Conservation (phyloP, 2,113 vertebrate genomes). For the Cromileptes altivelis region DNA sequence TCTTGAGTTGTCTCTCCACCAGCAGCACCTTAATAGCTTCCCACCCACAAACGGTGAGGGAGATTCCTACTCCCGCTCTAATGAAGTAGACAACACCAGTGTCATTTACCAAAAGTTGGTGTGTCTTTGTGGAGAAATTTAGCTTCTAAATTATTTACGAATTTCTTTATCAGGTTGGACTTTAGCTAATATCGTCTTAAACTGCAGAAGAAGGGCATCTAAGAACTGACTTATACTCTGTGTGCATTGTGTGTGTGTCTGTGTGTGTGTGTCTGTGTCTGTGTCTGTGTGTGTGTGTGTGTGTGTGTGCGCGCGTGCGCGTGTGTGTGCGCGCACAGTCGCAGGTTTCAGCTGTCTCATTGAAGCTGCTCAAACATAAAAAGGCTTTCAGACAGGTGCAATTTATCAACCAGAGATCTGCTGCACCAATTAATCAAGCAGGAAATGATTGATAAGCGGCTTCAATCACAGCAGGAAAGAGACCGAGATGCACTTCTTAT, state of each 20-base stretch:
- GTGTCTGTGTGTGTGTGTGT: constrained; percentile 17
- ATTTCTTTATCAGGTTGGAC: constrained; percentile 1
- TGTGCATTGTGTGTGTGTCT: neutral
- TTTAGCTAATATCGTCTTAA: constrained; percentile 8
- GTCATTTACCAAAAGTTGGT: neutral
- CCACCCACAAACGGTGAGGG: constrained; percentile 21
- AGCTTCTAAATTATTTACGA: constrained; percentile 44
- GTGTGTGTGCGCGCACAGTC: neutral
- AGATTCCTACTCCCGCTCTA: constrained; percentile 15
- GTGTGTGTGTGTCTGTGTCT: constrained; percentile 13
- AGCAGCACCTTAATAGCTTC: constrained; percentile 51
- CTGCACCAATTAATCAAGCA: constrained; percentile 64
- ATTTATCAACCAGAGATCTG: constrained; percentile 65
- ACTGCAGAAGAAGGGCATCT: constrained; percentile 17
- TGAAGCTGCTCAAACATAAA: constrained; percentile 44
- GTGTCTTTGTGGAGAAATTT: constrained; percentile 18
- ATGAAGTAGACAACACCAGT: constrained; percentile 35
- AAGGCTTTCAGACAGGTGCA: constrained; percentile 46
- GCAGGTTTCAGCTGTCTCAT: constrained; percentile 20
- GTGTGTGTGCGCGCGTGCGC: constrained; percentile 8
- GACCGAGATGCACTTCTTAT: constrained; percentile 1
- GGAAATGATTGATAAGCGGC: constrained; percentile 71
- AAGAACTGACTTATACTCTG: constrained; percentile 7
- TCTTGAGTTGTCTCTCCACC: constrained; percentile 52
- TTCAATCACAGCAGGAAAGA: constrained; percentile 56